phyloP scores from a whole-genome alignment of 2,888 invertebrate genomes.

The Volucella bombylans region DNA sequence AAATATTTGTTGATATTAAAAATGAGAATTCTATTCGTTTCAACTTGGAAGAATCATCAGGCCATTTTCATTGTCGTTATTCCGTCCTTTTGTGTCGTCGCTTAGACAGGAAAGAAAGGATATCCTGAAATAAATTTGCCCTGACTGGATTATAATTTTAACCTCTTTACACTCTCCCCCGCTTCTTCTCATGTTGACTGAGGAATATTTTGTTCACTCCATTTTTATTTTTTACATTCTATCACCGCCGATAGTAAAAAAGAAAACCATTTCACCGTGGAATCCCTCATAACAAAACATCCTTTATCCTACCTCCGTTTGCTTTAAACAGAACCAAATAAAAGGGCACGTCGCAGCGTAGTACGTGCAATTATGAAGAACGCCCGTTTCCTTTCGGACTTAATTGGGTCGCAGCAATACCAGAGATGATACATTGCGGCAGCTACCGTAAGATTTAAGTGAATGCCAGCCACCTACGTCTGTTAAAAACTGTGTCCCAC shows the following conservation, averaged over 20 bases:
- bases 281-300: conserved; percentile 34
- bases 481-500: conserved; percentile 11
- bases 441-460: conserved; percentile 32
- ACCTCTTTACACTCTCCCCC: no score
- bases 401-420: conserved; percentile 44
- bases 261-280: conserved; percentile 3
- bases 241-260: background rate
- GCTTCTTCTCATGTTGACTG: no score
- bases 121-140: no score
- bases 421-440: conserved; percentile 15
- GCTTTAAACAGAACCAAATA: background rate
- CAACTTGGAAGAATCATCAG: no score
- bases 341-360: background rate
- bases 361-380: conserved; percentile 14
- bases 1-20: no score
- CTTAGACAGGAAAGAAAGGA: no score
- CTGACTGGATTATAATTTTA: no score
- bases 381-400: conserved; percentile 9
- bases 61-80: no score
- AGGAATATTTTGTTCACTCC: no score
- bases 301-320: conserved; percentile 17
- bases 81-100: no score
- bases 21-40: no score
- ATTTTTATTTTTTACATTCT: no score
- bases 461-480: conserved; percentile 25